Base-by-base conservation (phyloP, 2,797 vertebrate species). In the Leontopithecus rosalia region DNA sequence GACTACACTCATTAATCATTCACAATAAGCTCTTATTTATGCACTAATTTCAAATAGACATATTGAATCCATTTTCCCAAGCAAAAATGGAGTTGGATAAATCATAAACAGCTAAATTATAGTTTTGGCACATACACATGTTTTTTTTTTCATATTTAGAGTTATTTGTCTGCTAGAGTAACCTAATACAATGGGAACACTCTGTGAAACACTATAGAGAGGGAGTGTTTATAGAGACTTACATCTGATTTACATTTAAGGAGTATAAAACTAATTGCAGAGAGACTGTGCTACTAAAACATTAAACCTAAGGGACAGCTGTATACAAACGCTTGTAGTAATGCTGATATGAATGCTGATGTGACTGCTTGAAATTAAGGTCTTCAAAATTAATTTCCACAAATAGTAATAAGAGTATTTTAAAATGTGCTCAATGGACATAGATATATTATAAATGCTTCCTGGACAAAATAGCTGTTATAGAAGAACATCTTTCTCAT, bases 241-340 rank as follows among this genome's bases (percentile, higher is more conserved):
- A 98, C 97, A 98, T 98, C 97, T 97, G 97, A 98, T 97, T 97
- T 98, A 97, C 94, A 98, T 98, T 98, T 97, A 97, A 97, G 95
- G 91, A 97, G 86, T 91, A 96, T 97, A 96, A 96, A 98, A 97
- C 94, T 97, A 98, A 98, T 98, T 98, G 89, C 96, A 88, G 96
- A 96, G 97, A 97, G 96, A 93, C 87, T 50, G 33, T 86, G 97
- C 97, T 98, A 97, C 95, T 97, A 98, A 97, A 95, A 88, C 91
- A 93, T 89, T 92, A 96, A 97, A 91, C 97, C 97, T 95, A 73
- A 90, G 96, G 95, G 96, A 96, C 88, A 85, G 76, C 76, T 95
- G 57, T 26, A n/a, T 88, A 84, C 41, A 41, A 92, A 91, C 26
- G 83, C 89, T 97, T 86, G 4, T 80, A 94, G 86, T 86, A 95